Percentiles rank a stretch among this genome's conserved stretches.
Conservation (phyloP, 2,797 vertebrate genomes). For the Brachyalestes nurse region DNA sequence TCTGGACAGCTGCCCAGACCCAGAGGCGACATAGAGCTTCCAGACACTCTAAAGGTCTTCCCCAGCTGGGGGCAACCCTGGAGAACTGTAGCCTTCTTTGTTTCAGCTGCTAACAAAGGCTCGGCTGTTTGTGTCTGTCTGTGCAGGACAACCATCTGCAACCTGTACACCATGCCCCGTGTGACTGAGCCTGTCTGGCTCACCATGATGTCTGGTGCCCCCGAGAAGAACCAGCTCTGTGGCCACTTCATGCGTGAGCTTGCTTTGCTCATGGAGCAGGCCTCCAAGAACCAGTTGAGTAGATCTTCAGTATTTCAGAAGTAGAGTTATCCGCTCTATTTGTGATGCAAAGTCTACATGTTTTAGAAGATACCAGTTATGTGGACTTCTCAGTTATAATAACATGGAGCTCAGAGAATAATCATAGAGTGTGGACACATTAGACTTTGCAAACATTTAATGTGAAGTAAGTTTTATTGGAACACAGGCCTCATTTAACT, state of each 20-base stretch:
- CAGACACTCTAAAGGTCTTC: slow-evolving; percentile 67
- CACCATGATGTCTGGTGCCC: slow-evolving; percentile 95
- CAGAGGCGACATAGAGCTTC: slow-evolving; percentile 69
- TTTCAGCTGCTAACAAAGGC: slow-evolving; percentile 74
- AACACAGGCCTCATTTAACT: not conserved
- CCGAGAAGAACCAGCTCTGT: slow-evolving; percentile 96
- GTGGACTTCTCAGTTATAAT: not conserved
- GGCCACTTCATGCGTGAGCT: slow-evolving; percentile 97
- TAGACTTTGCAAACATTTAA: not conserved
- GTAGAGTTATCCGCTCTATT: not conserved
- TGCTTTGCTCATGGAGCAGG: slow-evolving; percentile 92
- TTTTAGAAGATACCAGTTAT: not conserved
- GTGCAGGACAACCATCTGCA: slow-evolving; percentile 91
- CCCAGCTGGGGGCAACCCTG: slow-evolving; percentile 61
- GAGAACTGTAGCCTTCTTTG: slow-evolving; percentile 64
- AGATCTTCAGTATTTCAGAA: not conserved
- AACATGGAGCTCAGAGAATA: not conserved
- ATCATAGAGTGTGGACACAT: not conserved
- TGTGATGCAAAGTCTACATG: not conserved
- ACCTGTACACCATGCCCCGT: slow-evolving; percentile 97
- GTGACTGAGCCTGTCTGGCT: slow-evolving; percentile 97
- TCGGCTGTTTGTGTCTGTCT: slow-evolving; percentile 48
- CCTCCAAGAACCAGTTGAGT: slow-evolving; percentile 97
- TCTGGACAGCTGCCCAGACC: slow-evolving; percentile 68
- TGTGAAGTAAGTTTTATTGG: not conserved